Evolutionary conservation across 1,140 invertebrate species (phyloP).

Genomic region (Aphelenchoides avenae): DNA sequence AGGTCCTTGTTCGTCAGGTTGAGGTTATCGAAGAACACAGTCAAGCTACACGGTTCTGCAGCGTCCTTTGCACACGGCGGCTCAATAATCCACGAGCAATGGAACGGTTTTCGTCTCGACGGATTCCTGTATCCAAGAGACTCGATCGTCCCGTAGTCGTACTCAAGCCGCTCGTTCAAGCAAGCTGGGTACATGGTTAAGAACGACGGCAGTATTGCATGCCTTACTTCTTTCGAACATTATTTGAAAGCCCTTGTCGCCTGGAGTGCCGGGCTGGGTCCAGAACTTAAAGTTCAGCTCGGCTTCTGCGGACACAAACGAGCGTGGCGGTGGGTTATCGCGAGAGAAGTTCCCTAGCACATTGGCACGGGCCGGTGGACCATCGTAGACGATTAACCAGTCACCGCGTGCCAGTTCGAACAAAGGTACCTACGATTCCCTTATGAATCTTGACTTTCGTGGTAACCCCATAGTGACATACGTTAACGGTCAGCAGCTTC

Average conservation of each 20-base stretch:
- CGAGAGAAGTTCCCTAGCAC: constrained; percentile 10
- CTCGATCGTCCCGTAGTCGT: constrained; percentile 12
- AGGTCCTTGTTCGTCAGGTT: constrained; percentile 20
- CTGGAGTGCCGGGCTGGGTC: background rate
- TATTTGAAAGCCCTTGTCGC: constrained; percentile 17
- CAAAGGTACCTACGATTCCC: constrained; percentile 5
- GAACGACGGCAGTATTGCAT: background rate
- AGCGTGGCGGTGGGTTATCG: constrained; percentile 9
- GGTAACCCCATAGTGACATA: background rate
- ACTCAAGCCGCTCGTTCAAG: constrained; percentile 3
- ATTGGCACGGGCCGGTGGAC: background rate
- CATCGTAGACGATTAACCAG: constrained; percentile 21
- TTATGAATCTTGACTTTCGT: background rate
- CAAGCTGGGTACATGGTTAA: constrained; percentile 18
- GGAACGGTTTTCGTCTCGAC: constrained; percentile 6
- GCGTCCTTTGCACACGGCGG: constrained; percentile 4
- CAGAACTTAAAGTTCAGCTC: constrained; percentile 19
- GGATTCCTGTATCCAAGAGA: constrained; percentile 13
- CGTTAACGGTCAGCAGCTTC: constrained; percentile 18
- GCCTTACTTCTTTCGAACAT: constrained; percentile 23
- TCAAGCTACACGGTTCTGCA: constrained; percentile 14
- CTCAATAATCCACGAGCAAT: constrained; percentile 25
- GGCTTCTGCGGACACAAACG: constrained; percentile 10
- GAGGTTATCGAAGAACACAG: constrained; percentile 20
- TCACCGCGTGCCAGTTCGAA: constrained; percentile 19